These are phyloP conservation scores for Zonitis immaculata DNA, from an alignment of 2,888 invertebrate genomes.

Conservation along the genomic window DNA sequence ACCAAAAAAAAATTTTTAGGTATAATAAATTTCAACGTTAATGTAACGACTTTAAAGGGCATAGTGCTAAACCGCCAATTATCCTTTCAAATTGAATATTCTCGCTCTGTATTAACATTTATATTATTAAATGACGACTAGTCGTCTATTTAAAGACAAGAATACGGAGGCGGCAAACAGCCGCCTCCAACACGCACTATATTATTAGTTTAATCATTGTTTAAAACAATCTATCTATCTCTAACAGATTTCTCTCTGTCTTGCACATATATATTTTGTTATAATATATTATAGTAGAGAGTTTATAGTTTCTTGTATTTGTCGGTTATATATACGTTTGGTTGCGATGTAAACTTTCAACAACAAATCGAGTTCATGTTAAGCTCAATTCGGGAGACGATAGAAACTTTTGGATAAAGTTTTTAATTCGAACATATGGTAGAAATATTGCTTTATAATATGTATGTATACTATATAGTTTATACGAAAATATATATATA, in stretches of 20 bases:
- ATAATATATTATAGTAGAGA: not conserved
- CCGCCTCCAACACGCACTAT: not conserved
- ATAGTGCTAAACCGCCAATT: not conserved
- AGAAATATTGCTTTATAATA: slow-evolving; percentile 6
- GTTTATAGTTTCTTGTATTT: not conserved
- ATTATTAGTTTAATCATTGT: slow-evolving; percentile 1
- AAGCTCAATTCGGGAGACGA: not conserved
- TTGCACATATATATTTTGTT: not conserved
- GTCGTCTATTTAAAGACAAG: not conserved
- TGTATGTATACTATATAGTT: no score
- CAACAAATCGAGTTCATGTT: not conserved
- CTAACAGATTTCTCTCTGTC: not conserved
- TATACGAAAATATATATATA: no score
- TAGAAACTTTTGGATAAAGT: not conserved
- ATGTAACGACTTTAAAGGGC: not conserved
- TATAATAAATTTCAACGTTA: not conserved
- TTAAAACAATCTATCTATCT: not conserved
- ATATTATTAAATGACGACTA: not conserved
- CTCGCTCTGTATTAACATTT: not conserved
- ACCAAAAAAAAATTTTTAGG: no score
- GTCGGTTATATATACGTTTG: not conserved
- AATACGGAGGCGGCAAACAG: not conserved
- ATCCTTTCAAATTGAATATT: not conserved
- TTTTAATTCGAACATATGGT: slow-evolving; percentile 20
- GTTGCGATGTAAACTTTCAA: not conserved